Base-by-base conservation (phyloP, 2,888 invertebrate genomes). In the Hofmannophila pseudospretella region DNA sequence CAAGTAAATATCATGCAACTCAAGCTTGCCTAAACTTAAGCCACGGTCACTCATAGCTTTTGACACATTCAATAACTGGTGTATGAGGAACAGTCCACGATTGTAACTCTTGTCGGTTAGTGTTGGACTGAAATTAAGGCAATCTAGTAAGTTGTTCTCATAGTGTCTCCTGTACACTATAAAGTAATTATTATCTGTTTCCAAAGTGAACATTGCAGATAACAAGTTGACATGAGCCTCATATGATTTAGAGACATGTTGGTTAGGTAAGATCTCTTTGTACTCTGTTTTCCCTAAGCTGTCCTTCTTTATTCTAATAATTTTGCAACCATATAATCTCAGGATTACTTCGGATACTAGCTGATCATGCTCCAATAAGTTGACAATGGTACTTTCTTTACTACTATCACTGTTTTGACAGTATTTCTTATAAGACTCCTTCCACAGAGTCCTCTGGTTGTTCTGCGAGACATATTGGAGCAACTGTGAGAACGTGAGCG, bases 101-200 rank as follows among this genome's bases (percentile, higher is more conserved):
- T 93, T 90, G 71, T 94, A 92, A 44, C 93, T 93, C 53, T 90
- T 90, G 46, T 91, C 92, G 51, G 97, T 88, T 52, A 96, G 88
- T 37, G 94, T 93, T 8, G 97, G 96, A 74, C 96, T 97, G 74
- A 95, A 97, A 42, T 93, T 94, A 32, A 97, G 90, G 67, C 95
- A 94, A 76, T 97, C 96, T 57, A 93, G 89, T 9, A 97, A 79
- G 40, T 92, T 93, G 67, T 93, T 92, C 45, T 91, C 90, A 49
- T 93, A 88, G 56, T 92, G 90, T 20, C 92, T 91, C 60, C 94
- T 91, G 58, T 96, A 91, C 40, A 95, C 73, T 45, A 93, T 78
- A 63, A 91, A 91, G 63, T 92, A 92, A 60, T 91, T 91, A 57
- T 89, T 89, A 46, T 91, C 88, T 31, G 93, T 93, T 85, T 95